phyloP scores from a whole-genome alignment of 2,888 invertebrate genomes.

The Caenorhabditis plicata region DNA sequence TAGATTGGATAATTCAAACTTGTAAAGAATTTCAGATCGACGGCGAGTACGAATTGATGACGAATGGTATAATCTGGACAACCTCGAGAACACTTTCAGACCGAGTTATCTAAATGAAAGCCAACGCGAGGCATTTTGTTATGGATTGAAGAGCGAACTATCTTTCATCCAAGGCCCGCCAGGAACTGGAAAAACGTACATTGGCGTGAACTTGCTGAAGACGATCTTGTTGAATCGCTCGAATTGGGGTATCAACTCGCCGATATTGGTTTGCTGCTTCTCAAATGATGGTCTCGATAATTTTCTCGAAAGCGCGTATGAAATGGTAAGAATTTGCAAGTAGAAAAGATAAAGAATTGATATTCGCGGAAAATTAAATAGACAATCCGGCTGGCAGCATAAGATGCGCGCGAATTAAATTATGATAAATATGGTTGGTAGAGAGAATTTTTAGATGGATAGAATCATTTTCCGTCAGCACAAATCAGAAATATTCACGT shows the following conservation, averaged over 20 bases:
- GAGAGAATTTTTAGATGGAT: too few relatives aligned
- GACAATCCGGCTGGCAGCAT: too few relatives aligned
- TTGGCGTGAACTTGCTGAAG: slow-evolving; percentile 39
- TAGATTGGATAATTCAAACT: too few relatives aligned
- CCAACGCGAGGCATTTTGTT: slow-evolving; percentile 75
- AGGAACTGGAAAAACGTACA: slow-evolving; percentile 73
- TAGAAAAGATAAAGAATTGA: too few relatives aligned
- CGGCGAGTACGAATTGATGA: slow-evolving; percentile 23
- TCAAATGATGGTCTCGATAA: slow-evolving; percentile 87
- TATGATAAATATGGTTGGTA: too few relatives aligned
- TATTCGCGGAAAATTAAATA: too few relatives aligned
- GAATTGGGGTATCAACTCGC: slow-evolving; percentile 62
- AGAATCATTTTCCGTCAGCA: too few relatives aligned
- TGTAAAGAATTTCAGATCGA: slow-evolving; percentile 21
- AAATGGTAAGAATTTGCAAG: too few relatives aligned
- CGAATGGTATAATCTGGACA: slow-evolving; percentile 21
- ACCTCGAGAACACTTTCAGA: slow-evolving; percentile 68
- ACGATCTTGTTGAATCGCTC: slow-evolving; percentile 43
- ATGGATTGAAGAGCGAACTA: slow-evolving; percentile 76
- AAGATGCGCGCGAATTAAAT: too few relatives aligned
- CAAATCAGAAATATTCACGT: too few relatives aligned
- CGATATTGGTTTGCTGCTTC: slow-evolving; percentile 79
- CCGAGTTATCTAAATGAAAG: slow-evolving; percentile 71
- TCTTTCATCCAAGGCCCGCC: slow-evolving; percentile 84
- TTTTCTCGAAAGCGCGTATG: slow-evolving; percentile 75